Base-by-base conservation (phyloP, 2,797 vertebrate species). In the Typhlichthys subterraneus region DNA sequence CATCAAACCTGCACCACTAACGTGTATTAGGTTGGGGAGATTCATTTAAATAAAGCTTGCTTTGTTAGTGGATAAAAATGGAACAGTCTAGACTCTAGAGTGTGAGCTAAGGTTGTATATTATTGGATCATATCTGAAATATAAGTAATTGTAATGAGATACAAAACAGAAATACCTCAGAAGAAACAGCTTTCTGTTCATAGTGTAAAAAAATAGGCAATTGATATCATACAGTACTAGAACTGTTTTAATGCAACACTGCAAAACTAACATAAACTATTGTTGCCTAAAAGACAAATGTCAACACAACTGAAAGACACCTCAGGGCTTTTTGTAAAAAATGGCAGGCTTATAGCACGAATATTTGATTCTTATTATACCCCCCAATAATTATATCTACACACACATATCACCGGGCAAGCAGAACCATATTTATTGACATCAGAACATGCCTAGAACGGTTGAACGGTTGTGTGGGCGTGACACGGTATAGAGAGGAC, bases 1-100 rank as follows among this genome's bases (percentile, higher is more conserved):
- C 6, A 1, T 72, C 73, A 72, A 64, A 81, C 54, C 42, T 62
- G 71, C 71, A 13, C 56, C 69, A 70, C 78, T 72, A 79, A 82
- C 62, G 75, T 46, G 69, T 57, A 57, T 59, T 53, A 64, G 49
- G 14, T 31, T 61, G 23, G 10, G 12, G 38, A 38, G 42, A 45
- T 61, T 45, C 64, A 15, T 23, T 29, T 8, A 2, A 51, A 17
- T 10, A 51, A 14, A 15, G 49, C 6, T 17, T 47, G 42, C 13
- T 46, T 29, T 38, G 13, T 38, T 38, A 8, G 33, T 38, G 33
- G 33, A 38, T 3, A 38, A 38, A 8, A 38, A 38, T 23, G 19
- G 19, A 23, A 23, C 19, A 19, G 19, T 19, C 19, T 23, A 23
- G 19, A 3, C 1, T 38, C 33, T 38, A 6, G 33, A 38, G 33